Conservation (phyloP, 1,140 invertebrate genomes). For the Holcopasites calliopsidis region DNA sequence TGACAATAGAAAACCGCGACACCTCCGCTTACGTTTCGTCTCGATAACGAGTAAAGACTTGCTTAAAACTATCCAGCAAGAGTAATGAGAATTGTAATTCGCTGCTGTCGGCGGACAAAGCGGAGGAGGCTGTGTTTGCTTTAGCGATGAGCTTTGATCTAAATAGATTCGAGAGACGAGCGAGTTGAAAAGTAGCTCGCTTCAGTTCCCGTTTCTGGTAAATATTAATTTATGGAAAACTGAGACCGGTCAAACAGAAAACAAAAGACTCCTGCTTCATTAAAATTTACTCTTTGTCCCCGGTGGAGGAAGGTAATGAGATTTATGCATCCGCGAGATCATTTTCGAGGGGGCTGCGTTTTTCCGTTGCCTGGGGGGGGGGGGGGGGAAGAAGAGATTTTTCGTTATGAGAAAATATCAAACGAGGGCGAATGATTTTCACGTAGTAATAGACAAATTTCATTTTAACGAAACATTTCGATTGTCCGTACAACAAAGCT, state of each 20-base stretch:
- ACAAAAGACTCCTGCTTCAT: slow-evolving; percentile 4
- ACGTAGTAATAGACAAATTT: no score
- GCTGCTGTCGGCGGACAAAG: not conserved
- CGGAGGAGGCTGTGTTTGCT: not conserved
- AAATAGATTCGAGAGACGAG: slow-evolving; percentile 2
- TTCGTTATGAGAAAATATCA: no score
- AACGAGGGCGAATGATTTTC: no score
- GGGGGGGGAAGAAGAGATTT: not conserved
- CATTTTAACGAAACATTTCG: no score
- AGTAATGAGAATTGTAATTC: slow-evolving; percentile 16
- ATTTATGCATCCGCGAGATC: slow-evolving; percentile 1
- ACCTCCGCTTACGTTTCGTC: not conserved
- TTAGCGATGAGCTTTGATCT: slow-evolving; percentile 13
- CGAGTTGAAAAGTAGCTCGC: slow-evolving; percentile 15
- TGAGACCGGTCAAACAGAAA: not conserved
- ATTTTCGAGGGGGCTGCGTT: not conserved
- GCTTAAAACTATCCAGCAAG: slow-evolving; percentile 7
- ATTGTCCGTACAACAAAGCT: no score
- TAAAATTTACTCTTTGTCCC: slow-evolving; percentile 6
- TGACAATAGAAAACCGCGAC: slow-evolving; percentile 1
- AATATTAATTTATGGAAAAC: slow-evolving; percentile 31
- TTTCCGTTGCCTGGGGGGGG: not conserved
- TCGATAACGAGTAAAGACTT: slow-evolving; percentile 2
- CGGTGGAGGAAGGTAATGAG: not conserved
- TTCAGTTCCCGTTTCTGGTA: slow-evolving; percentile 19